Conservation (phyloP, 2,888 invertebrate species). For the Coelinius sp. region DNA sequence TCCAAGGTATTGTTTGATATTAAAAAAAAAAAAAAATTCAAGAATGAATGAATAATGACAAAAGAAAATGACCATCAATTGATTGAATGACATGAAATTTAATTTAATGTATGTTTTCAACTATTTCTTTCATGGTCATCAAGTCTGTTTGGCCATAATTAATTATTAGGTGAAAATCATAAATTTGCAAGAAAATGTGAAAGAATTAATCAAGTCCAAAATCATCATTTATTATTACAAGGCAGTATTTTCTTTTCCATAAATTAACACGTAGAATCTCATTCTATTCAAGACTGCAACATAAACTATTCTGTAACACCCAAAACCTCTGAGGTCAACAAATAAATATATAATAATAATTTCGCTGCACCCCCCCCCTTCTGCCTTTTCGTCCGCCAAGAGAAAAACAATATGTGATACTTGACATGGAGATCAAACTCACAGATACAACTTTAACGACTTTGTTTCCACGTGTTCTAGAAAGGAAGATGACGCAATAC, state of each 20-base stretch:
- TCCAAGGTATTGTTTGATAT: too few species aligned
- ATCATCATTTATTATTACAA: neutral
- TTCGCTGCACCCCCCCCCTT: neutral
- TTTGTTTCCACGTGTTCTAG: neutral
- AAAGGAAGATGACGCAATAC: neutral
- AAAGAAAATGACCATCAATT: too few species aligned
- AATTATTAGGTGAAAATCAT: neutral
- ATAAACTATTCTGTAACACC: neutral
- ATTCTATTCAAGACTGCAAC: neutral
- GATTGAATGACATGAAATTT: too few species aligned
- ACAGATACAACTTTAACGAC: neutral
- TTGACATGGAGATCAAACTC: neutral
- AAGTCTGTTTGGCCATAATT: neutral
- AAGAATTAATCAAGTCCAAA: neutral
- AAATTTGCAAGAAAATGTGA: neutral
- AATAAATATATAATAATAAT: too few species aligned
- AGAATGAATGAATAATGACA: too few species aligned
- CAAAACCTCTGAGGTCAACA: neutral
- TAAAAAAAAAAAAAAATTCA: too few species aligned
- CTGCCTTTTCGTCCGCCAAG: neutral
- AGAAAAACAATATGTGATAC: neutral
- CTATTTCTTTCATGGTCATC: too few species aligned
- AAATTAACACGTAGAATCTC: neutral
- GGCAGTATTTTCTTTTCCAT: neutral
- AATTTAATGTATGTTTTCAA: too few species aligned